A percentile compares a stretch with the other conserved stretches of the same genome.
phyloP scores from a whole-genome alignment of 2,888 invertebrate genomes.

The Deroplatys truncata region DNA sequence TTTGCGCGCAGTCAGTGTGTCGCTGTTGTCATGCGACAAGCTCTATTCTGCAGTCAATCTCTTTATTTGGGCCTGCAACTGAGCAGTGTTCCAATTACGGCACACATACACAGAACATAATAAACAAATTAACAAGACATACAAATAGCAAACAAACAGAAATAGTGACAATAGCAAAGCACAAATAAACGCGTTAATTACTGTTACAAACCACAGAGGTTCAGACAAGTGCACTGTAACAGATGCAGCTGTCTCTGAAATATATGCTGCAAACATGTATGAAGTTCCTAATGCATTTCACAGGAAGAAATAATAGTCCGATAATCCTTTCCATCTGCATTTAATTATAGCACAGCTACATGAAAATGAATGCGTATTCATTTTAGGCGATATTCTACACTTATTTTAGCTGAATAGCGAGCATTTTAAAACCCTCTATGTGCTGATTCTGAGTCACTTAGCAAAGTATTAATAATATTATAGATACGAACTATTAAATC shows the following conservation, averaged over 20 bases:
- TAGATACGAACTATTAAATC: no score
- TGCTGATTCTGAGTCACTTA: no score
- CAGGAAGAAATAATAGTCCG: no score
- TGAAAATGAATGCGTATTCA: no score
- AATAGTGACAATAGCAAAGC: neutral
- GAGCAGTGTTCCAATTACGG: neutral
- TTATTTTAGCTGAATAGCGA: no score
- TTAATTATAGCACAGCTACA: no score
- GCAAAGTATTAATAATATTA: no score
- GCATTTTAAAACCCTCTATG: no score
- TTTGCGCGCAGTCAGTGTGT: neutral
- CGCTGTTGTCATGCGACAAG: neutral
- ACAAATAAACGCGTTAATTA: neutral
- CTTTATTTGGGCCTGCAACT: neutral
- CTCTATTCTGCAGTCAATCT: neutral
- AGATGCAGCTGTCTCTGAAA: neutral
- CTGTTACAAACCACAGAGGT: neutral
- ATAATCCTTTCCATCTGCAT: no score
- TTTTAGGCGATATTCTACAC: no score
- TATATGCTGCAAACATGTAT: neutral
- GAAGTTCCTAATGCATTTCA: neutral
- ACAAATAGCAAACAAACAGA: neutral
- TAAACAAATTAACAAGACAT: neutral
- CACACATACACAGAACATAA: neutral
- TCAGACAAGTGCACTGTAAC: neutral